Conservation (phyloP, 2,113 vertebrate species). For the Mungos mungo region DNA sequence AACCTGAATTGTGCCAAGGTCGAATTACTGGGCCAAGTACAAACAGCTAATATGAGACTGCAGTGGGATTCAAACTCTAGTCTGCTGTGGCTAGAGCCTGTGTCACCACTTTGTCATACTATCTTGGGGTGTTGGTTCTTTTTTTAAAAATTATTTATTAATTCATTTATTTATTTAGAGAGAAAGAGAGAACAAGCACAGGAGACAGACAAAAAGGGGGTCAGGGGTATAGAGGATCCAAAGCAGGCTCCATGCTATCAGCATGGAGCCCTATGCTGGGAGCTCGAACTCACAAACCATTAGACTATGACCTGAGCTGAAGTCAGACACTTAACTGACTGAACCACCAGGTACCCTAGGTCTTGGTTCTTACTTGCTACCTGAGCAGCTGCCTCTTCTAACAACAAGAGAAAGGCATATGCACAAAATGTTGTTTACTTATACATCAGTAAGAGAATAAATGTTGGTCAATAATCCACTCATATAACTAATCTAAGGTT, state of each 20-base stretch:
- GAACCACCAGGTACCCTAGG: too few species aligned
- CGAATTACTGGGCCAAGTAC: neutral
- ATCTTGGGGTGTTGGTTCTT: neutral
- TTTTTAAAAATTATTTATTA: too few species aligned
- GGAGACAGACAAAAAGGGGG: too few species aligned
- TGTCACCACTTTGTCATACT: too few species aligned
- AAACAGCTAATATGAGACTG: neutral
- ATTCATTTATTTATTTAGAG: too few species aligned
- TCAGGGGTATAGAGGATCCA: too few species aligned
- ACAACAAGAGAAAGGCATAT: neutral
- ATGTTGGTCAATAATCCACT: neutral
- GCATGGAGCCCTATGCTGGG: too few species aligned
- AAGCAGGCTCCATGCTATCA: too few species aligned
- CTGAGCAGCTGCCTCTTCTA: neutral
- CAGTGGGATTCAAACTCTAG: neutral
- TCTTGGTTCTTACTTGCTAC: neutral
- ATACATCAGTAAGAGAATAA: neutral
- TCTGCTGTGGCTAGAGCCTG: neutral
- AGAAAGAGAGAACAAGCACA: too few species aligned
- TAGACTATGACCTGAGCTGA: too few species aligned
- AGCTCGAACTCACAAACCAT: too few species aligned
- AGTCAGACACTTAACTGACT: too few species aligned
- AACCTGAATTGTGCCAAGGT: neutral
- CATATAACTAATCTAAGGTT: neutral
- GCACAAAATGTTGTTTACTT: neutral